Evolutionary conservation across 2,113 vertebrate genomes (phyloP), one percentile per base, ranked within the genome.

Genomic region (Thryonomys swinderianus): DNA sequence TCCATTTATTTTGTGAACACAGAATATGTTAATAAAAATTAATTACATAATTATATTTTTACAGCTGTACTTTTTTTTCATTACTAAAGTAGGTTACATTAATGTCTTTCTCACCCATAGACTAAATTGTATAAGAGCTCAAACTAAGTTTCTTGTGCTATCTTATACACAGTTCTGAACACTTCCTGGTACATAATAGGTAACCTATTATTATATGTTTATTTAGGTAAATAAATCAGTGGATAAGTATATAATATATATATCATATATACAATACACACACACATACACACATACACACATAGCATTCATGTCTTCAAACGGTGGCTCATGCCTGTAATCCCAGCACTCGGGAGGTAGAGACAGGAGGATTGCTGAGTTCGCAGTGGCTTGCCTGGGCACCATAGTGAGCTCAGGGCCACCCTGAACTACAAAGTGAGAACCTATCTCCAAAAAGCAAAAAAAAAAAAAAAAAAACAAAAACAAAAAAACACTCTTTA

Each of bases 1-100:
- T 83, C 32, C 1, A 61, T 76, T 90, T 0, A 79, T 66, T 88
- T 79, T 88, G 57, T n/a, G 34, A 48, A 66, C 57, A 73, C 1
- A 53, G 45, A 1, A 30, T 20, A 40, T 92, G 90, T 85, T 71
- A 91, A 91, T 23, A 93, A 53, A 74, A 86, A 92, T 84, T 66
- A 42, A 93, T 79, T 25, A 61, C 10, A 73, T 89, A 76, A 55
- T 45, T 92, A 25, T 81, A 37, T 53, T 82, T 85, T 45, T 5
- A 34, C 14, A 4, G 17, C 37, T 69, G 1, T 78, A 87, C 74
- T 64, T 48, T 95, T 85, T 92, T 16, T 93, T 82, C 71, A 21
- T 53, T 64, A 37, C 2, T 42, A 27, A 12, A 59, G 2, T 40
- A 37, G 13, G 37, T 40, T 45, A 40, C 40, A 18, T 71, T 45